phyloP scores from a whole-genome alignment of 2,797 vertebrate species.

The Sebastes oblongus region DNA sequence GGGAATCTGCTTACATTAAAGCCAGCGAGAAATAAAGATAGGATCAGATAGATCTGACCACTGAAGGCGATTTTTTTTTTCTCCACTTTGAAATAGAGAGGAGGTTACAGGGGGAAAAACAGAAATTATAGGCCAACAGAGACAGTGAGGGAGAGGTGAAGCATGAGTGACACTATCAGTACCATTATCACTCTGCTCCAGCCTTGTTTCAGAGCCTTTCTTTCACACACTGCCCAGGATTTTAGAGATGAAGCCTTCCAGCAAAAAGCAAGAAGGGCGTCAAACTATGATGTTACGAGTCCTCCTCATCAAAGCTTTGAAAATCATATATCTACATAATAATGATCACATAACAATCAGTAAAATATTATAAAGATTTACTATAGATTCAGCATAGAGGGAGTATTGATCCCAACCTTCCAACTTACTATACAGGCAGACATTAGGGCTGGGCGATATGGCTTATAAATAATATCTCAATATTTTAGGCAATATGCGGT shows the following conservation, averaged over 20 bases:
- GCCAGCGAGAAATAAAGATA: constrained; percentile 53
- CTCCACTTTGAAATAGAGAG: constrained; percentile 50
- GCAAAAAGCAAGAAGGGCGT: background rate
- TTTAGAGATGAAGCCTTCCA: constrained; percentile 16
- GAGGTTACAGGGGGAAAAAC: constrained; percentile 34
- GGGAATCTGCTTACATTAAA: constrained; percentile 79
- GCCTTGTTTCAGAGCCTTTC: constrained; percentile 32
- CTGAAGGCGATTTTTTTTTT: constrained; percentile 47
- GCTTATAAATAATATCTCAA: too few relatives aligned
- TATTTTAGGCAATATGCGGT: too few relatives aligned
- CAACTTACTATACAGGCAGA: background rate
- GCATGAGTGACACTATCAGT: constrained; percentile 47
- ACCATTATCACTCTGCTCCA: constrained; percentile 38
- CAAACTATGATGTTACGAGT: background rate
- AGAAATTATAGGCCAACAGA: constrained; percentile 37
- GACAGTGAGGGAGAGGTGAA: constrained; percentile 46
- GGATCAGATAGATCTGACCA: constrained; percentile 72
- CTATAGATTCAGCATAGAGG: background rate
- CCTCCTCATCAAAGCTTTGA: background rate
- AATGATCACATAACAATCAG: background rate
- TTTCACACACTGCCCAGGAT: constrained; percentile 34
- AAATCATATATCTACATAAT: background rate
- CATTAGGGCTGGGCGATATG: too few relatives aligned
- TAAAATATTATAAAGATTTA: background rate
- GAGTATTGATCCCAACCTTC: background rate